Evolutionary conservation across 1,140 invertebrate species (phyloP).

Genomic region (Oscheius sp.): DNA sequence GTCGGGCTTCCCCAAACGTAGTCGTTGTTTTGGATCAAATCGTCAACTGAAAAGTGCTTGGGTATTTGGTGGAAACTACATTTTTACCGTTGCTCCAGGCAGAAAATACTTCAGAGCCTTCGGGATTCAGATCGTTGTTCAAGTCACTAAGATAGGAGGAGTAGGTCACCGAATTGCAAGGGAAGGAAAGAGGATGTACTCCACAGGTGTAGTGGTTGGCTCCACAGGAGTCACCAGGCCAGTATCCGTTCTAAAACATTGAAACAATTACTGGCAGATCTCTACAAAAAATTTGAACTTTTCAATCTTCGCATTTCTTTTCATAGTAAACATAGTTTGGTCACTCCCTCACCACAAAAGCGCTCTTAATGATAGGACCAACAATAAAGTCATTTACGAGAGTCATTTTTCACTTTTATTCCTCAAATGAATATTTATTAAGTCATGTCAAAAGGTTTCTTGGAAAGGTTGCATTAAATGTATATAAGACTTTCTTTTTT

Average conservation of each 20-base stretch:
- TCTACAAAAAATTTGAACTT: no score
- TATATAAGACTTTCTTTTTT: no score
- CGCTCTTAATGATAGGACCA: no score
- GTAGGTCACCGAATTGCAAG: background rate
- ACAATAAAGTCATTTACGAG: no score
- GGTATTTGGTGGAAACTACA: background rate
- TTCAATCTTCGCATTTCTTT: no score
- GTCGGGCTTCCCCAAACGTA: slow-evolving; percentile 43
- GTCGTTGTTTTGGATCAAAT: slow-evolving; percentile 39
- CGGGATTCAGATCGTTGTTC: background rate
- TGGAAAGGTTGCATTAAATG: no score
- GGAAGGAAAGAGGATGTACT: background rate
- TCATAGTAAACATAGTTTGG: no score
- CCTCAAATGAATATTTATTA: no score
- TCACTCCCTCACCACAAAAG: no score
- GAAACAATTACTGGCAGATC: no score
- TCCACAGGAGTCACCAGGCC: background rate
- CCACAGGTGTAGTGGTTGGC: background rate
- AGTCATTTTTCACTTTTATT: no score
- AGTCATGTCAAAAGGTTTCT: no score
- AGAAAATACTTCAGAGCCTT: background rate
- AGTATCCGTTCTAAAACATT: slow-evolving; percentile 16
- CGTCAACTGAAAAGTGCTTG: slow-evolving; percentile 32
- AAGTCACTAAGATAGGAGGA: background rate
- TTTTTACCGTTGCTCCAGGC: background rate